Evolutionary conservation across 2,888 invertebrate species (phyloP), one percentile per base, ranked within the genome.

Genomic region (Itoplectis maculator): DNA sequence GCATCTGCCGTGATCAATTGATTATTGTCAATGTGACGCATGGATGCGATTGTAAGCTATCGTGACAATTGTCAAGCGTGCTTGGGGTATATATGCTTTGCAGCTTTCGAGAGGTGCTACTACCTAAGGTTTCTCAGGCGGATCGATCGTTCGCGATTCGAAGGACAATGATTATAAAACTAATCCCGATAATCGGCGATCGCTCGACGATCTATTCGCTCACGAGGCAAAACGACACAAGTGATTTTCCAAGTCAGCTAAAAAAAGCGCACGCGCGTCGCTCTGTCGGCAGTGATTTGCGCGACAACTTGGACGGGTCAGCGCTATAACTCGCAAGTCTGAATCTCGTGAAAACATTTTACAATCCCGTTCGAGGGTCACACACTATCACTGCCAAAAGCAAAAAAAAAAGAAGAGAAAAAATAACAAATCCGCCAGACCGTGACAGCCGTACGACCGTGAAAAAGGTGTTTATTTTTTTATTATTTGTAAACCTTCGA

Each of bases 41-140:
- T 47, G n/a, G 47, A 37, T 40, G 61, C 56, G 42, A 74, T 56
- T 69, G 56, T 42, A 20, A 13, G 45, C 47, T 20, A 68, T 59
- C 40, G 37, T 70, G 63, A 78, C 70, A 49, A 74, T 68, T 75
- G 87, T 88, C 88, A 88, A 88, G 87, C 86, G 90, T 87, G n/a
- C n/a, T 54, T 59, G 88, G 86, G 87, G 88, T 89, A 89, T 87
- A 47, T 61, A 89, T 88, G 87, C 83, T 87, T 88, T 87, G 87
- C 88, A 87, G 85, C 87, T 87, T 86, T 88, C 84, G 86, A 86
- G 78, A 78, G 87, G 86, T 87, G 87, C 85, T 87, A 85, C 56
- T 84, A 85, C 66, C n/a, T 68, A 47, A 65, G 73, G 40, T 83
- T 70, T 76, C 37, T 76, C 78, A 69, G 29, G 61, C 68, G 47